Evolutionary conservation across 2,888 invertebrate species (phyloP).

Genomic region (Oscheius sp.): DNA sequence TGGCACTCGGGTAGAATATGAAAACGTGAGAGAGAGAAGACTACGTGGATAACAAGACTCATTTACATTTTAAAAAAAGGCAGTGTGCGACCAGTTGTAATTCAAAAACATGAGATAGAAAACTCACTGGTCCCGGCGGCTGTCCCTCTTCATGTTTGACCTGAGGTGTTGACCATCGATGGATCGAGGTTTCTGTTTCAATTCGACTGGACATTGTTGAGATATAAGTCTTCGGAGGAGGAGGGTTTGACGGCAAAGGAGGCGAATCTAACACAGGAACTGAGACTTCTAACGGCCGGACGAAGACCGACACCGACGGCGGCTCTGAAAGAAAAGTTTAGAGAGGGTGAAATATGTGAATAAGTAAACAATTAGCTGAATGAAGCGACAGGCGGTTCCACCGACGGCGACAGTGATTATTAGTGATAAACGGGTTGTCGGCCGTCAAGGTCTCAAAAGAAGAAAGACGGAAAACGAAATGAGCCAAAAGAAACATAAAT

Average conservation of each 20-base stretch:
- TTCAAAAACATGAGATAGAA: background rate
- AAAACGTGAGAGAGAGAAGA: background rate
- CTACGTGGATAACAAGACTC: background rate
- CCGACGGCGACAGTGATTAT: conserved; percentile 27
- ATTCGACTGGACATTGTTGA: conserved; percentile 58
- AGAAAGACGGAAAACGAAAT: conserved; percentile 3
- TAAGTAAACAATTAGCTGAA: conserved; percentile 26
- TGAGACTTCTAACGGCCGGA: conserved; percentile 50
- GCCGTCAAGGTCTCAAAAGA: conserved; percentile 25
- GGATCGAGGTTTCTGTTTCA: conserved; percentile 50
- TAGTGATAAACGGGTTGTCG: conserved; percentile 29
- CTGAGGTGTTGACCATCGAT: conserved; percentile 55
- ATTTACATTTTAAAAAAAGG: conserved; percentile 5
- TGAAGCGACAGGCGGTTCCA: conserved; percentile 23
- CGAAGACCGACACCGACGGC: conserved; percentile 41
- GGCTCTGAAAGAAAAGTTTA: conserved; percentile 13
- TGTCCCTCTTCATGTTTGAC: conserved; percentile 50
- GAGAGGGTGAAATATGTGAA: too few relatives aligned
- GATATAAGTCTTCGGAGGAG: conserved; percentile 40
- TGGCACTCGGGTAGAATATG: background rate
- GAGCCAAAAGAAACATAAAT: background rate
- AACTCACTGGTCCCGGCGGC: conserved; percentile 57
- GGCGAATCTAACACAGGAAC: conserved; percentile 35
- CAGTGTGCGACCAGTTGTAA: background rate
- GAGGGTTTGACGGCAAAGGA: conserved; percentile 7